Evolutionary conservation across 2,797 vertebrate genomes (phyloP).

Genomic region (Mergus octosetaceus): DNA sequence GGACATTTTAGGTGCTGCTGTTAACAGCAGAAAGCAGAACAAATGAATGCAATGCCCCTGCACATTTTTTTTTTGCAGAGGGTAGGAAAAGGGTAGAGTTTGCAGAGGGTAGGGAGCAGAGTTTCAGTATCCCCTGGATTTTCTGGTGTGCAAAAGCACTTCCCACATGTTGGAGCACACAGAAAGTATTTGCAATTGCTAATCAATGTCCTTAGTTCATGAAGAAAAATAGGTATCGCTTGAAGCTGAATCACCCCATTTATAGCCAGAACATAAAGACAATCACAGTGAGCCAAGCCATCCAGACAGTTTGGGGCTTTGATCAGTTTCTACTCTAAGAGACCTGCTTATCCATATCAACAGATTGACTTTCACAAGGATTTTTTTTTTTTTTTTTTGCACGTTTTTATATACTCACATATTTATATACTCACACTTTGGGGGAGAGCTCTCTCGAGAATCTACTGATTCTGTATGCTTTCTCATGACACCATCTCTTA

Average conservation of each 20-base stretch:
- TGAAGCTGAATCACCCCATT: background rate
- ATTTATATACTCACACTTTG: background rate
- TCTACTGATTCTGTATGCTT: background rate
- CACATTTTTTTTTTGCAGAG: too few relatives aligned
- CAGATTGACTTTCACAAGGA: background rate
- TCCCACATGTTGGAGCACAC: background rate
- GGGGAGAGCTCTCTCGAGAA: background rate
- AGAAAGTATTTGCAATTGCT: background rate
- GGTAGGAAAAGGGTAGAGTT: too few relatives aligned
- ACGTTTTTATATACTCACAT: background rate
- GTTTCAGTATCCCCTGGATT: background rate
- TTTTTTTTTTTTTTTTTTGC: background rate
- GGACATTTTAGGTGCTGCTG: background rate
- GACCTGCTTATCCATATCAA: background rate
- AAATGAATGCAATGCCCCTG: background rate
- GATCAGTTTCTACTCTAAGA: background rate
- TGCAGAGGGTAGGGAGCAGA: background rate
- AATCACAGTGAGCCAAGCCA: background rate
- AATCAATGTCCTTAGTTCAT: background rate
- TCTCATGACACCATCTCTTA: background rate
- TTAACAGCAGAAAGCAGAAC: background rate
- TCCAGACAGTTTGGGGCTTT: background rate
- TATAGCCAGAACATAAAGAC: background rate
- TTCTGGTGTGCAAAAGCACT: background rate
- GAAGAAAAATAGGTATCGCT: background rate